A percentile compares a stretch with the other conserved stretches of the same genome.
These are phyloP conservation scores for Noctilio leporinus DNA, from an alignment of 2,113 vertebrate genomes.

Conservation along the genomic window DNA sequence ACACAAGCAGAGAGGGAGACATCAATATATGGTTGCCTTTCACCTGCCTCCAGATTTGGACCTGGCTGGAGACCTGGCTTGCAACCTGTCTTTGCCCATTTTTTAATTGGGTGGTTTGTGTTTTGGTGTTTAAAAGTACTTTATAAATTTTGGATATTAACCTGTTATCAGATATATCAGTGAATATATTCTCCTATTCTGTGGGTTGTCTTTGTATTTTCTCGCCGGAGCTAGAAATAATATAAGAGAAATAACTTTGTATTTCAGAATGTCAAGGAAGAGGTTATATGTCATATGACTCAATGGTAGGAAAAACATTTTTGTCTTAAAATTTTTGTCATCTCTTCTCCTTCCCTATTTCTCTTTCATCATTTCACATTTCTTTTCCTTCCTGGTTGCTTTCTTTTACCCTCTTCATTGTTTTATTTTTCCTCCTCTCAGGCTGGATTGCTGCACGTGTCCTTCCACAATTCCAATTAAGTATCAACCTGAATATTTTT, in stretches of 20 bases:
- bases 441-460: too few species aligned
- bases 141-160: too few species aligned
- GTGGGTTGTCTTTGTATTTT: background rate
- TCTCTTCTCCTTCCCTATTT: background rate
- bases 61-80: too few species aligned
- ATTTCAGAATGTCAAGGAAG: slow-evolving; percentile 36
- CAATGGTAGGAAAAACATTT: slow-evolving; percentile 41
- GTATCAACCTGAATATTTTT: slow-evolving; percentile 1
- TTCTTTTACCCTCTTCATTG: background rate
- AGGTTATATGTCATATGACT: slow-evolving; percentile 18
- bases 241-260: slow-evolving; percentile 6
- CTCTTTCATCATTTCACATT: background rate
- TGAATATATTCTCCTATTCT: too few species aligned
- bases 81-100: too few species aligned
- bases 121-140: too few species aligned
- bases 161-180: too few species aligned
- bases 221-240: slow-evolving; percentile 39
- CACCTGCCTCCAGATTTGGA: too few species aligned
- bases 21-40: too few species aligned
- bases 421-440: background rate
- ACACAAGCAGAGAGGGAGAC: too few species aligned
- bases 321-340: slow-evolving; percentile 32
- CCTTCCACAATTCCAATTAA: too few species aligned
- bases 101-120: too few species aligned
- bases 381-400: background rate